Base-by-base conservation (phyloP, 1,140 invertebrate species). In the Tetramorium simillimum region DNA sequence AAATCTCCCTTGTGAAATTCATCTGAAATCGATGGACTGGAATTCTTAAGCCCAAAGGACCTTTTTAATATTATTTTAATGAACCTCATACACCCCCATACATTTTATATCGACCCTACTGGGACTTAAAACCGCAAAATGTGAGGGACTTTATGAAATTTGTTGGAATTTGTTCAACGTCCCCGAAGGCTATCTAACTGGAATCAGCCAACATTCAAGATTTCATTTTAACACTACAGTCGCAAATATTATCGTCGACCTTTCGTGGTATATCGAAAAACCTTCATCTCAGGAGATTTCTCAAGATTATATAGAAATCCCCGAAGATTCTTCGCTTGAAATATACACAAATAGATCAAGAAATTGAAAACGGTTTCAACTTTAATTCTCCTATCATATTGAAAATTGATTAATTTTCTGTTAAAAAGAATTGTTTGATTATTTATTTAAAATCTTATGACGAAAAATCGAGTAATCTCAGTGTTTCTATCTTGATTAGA, bases 141-240 rank as follows among this genome's bases (percentile, higher is more conserved):
- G 28, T 18, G 40, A 33, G n/a, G 9, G 37, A 37, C 40, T 46
- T 43, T 1, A 56, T 82, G 67, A 37, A 75, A 49, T 75, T 75
- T 43, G 12, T 6, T 28, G 49, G 10, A 56, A 58, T 58, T 81
- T 49, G 24, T 14, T 75, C 24, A 12, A 72, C 18, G 5, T 49
- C 12, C 40, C 53, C 1, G n/a, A 60, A 84, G 28, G 9, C 65
- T 72, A 73, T 28, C 43, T 56, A 43, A 46, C 5, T 73, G 67
- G 18, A 73, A 60, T 58, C 37, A 33, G n/a, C 16, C 40, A 75
- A 33, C 28, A 37, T 37, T 49, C 40, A 62, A 60, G 18, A 73
- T 73, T 37, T 37, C 12, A 6, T 40, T 43, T 80, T 80, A 69
- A 80, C 63, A 12, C 28, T 65, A 40, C 40, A 18, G 9, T 67